phyloP scores from a whole-genome alignment of 2,113 vertebrate species.

The Lampris incognitus region DNA sequence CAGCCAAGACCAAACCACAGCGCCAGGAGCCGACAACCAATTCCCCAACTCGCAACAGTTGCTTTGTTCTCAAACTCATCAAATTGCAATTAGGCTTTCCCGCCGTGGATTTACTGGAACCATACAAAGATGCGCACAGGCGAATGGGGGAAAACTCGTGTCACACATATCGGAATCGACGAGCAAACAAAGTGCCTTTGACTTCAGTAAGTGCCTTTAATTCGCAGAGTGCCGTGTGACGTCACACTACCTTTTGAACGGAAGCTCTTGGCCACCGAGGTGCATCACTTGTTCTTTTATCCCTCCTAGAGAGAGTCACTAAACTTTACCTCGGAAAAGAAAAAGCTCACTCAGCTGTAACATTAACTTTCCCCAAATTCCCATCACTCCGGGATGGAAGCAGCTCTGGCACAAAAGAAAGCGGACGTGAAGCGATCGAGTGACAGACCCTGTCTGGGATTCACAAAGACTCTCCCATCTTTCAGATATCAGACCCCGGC shows the following conservation, averaged over 20 bases:
- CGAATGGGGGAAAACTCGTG: neutral
- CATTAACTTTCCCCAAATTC: constrained; percentile 66
- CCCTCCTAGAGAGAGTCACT: constrained; percentile 11
- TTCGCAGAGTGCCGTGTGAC: neutral
- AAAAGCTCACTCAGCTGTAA: constrained; percentile 67
- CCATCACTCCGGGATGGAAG: constrained; percentile 62
- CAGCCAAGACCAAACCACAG: constrained; percentile 60
- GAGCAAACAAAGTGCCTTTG: neutral
- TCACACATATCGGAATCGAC: neutral
- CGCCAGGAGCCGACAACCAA: constrained; percentile 69
- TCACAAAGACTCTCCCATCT: constrained; percentile 61
- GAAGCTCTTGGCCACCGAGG: too few relatives aligned
- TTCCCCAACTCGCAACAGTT: constrained; percentile 64
- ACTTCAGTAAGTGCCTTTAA: neutral
- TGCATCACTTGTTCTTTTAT: neutral
- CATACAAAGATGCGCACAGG: constrained; percentile 18
- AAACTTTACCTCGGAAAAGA: constrained; percentile 46
- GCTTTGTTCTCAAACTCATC: constrained; percentile 72
- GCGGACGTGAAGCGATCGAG: constrained; percentile 40
- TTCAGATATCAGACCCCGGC: constrained; percentile 60
- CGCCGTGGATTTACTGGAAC: constrained; percentile 15
- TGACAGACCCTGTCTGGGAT: constrained; percentile 60
- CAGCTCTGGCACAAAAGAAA: constrained; percentile 32
- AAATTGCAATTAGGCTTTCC: constrained; percentile 69
- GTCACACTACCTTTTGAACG: neutral